A percentile compares a stretch with the other conserved stretches of the same genome.
Conservation (phyloP, 2,888 invertebrate genomes). For the Scaptomyza reducta region DNA sequence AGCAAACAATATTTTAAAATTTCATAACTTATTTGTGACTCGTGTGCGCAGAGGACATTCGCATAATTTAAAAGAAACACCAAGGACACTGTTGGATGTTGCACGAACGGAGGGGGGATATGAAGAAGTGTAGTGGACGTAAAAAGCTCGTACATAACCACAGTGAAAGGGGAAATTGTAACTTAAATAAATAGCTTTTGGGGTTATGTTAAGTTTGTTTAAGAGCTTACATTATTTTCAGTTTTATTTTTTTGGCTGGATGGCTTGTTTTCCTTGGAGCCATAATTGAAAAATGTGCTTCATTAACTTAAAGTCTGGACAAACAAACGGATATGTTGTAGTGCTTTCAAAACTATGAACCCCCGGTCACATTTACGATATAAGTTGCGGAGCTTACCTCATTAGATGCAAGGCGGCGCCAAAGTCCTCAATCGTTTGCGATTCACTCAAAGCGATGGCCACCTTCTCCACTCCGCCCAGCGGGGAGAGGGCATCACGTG, state of each 20-base stretch:
- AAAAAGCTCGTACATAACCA: background rate
- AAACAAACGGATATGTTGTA: slow-evolving; percentile 25
- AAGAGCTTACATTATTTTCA: slow-evolving; percentile 73
- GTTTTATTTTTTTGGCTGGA: slow-evolving; percentile 22
- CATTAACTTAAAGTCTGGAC: slow-evolving; percentile 10
- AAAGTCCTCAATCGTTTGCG: slow-evolving; percentile 97
- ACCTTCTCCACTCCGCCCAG: slow-evolving; percentile 97
- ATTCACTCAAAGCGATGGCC: slow-evolving; percentile 96
- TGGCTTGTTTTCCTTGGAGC: slow-evolving; percentile 37
- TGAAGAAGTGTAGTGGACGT: slow-evolving; percentile 6
- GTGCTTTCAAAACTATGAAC: background rate
- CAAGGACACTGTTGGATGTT: slow-evolving; percentile 54
- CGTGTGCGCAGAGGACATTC: slow-evolving; percentile 18
- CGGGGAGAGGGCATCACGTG: slow-evolving; percentile 94
- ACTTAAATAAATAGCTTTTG: slow-evolving; percentile 48
- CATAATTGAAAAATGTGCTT: slow-evolving; percentile 49
- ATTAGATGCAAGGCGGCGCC: slow-evolving; percentile 84
- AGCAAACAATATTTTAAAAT: slow-evolving; percentile 40
- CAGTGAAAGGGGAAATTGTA: background rate
- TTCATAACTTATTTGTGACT: slow-evolving; percentile 36
- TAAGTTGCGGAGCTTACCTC: slow-evolving; percentile 76
- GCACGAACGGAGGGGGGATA: slow-evolving; percentile 1
- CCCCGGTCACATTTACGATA: slow-evolving; percentile 13
- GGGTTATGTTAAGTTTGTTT: slow-evolving; percentile 58
- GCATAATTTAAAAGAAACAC: slow-evolving; percentile 43